Evolutionary conservation across 2,888 invertebrate species (phyloP).

Genomic region (Platypus cylindrus): DNA sequence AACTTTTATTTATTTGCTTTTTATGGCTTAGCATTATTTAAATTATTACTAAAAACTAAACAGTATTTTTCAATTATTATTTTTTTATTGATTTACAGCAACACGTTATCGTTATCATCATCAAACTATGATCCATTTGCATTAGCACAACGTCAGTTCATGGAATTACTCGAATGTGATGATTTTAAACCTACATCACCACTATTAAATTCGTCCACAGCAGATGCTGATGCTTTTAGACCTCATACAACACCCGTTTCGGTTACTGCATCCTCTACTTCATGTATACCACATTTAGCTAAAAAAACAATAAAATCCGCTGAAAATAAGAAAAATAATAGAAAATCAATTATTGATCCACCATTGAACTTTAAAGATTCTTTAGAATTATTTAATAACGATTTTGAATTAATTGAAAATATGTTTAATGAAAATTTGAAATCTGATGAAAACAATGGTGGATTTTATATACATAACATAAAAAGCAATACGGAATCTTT

Average conservation of each 20-base stretch:
- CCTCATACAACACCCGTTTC: slow-evolving; percentile 31
- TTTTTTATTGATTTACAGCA: slow-evolving; percentile 11
- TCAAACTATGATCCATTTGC: slow-evolving; percentile 64
- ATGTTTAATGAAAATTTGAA: slow-evolving; percentile 26
- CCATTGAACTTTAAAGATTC: slow-evolving; percentile 35
- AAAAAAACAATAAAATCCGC: slow-evolving; percentile 15
- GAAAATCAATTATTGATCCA: slow-evolving; percentile 35
- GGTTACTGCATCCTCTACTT: slow-evolving; percentile 14
- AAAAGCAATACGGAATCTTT: slow-evolving; percentile 13
- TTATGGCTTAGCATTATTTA: no score
- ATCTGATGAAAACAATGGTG: slow-evolving; percentile 11
- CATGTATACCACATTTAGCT: slow-evolving; percentile 7
- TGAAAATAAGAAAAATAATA: slow-evolving; percentile 19
- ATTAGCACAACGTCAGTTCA: slow-evolving; percentile 69
- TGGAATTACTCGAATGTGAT: slow-evolving; percentile 62
- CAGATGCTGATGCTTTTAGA: slow-evolving; percentile 24
- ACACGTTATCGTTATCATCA: no score
- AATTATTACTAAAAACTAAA: background rate
- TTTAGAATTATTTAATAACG: slow-evolving; percentile 21
- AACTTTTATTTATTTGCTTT: background rate
- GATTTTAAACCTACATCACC: slow-evolving; percentile 36
- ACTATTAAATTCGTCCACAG: slow-evolving; percentile 27
- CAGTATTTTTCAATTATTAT: no score
- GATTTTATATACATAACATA: slow-evolving; percentile 14
- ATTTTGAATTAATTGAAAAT: slow-evolving; percentile 32